Base-by-base conservation (phyloP, 53 echinoderm and acorn worm genomes). In the Stichopus horrens region DNA sequence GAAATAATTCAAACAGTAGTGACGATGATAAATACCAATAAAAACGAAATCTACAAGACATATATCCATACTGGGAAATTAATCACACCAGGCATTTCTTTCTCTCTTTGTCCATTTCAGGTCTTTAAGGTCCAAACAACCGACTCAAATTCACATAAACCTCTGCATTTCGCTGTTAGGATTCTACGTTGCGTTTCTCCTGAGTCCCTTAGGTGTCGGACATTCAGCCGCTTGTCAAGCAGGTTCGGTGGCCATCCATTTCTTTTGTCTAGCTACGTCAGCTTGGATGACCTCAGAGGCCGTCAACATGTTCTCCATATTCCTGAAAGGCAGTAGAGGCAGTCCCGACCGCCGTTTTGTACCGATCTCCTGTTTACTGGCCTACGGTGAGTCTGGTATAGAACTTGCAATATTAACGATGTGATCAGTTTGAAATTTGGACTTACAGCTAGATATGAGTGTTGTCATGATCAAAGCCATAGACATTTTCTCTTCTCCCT, bases 61-160 rank as follows among this genome's bases (percentile, higher is more conserved):
- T n/a, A n/a, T n/a, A n/a, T n/a, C n/a, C n/a, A n/a, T n/a, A n/a
- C 37, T 37, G 37, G 37, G 37, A 37, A 37, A 37, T 37, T 2
- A 37, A 37, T 37, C 37, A 37, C 37, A 37, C 37, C 37, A 37
- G 37, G 2, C 37, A 2, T 37, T 37, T 37, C 37, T 37, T 37
- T 37, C 37, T 37, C 37, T 10, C 2, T 76, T 76, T 6, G 23
- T 21, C 5, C 6, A n/a, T 7, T 79, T 54, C 53, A 81, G 81
- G 19, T 22, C 57, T n/a, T 81, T 81, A 9, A 81, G 81, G 19
- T 14, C 81, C 9, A 81, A 81, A 9, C 81, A 81, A n/a, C 81
- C 81, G 18, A 81, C 81, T 19, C 57, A 81, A 21, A 81, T 81
- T 7, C 81, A 81, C 81, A 81, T 81, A 6, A 81, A 81, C 58